These are phyloP conservation scores for Cecidostiba fungosa DNA, from an alignment of 2,888 invertebrate species.

Conservation along the genomic window DNA sequence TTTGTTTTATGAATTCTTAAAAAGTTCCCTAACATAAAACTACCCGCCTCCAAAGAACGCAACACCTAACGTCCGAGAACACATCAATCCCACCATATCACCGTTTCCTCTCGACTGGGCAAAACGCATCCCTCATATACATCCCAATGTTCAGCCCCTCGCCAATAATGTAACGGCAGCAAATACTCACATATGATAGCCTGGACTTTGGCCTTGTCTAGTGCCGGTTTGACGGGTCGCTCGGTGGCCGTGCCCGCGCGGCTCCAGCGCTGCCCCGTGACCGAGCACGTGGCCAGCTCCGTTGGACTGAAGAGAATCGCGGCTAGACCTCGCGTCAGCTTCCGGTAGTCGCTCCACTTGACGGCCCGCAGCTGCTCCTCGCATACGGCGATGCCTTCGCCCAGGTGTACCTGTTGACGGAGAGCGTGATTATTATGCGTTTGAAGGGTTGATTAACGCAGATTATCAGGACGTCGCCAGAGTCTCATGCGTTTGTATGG, in stretches of 20 bases:
- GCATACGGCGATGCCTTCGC: slow-evolving; percentile 88
- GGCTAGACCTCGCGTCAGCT: slow-evolving; percentile 87
- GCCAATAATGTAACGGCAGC: too few relatives aligned
- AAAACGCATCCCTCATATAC: background rate
- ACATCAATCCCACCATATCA: background rate
- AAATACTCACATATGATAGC: slow-evolving; percentile 85
- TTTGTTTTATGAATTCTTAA: background rate
- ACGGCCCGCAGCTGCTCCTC: slow-evolving; percentile 87
- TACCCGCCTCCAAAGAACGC: background rate
- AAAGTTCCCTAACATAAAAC: background rate
- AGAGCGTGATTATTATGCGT: background rate
- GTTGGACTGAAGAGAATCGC: slow-evolving; percentile 89
- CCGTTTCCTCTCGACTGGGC: background rate
- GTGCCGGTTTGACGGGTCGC: slow-evolving; percentile 88
- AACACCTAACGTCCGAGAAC: background rate
- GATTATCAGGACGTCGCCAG: background rate
- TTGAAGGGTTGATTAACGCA: background rate
- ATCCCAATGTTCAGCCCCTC: background rate
- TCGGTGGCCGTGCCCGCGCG: slow-evolving; percentile 86
- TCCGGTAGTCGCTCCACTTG: slow-evolving; percentile 89
- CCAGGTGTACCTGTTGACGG: slow-evolving; percentile 85
- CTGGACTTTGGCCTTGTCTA: slow-evolving; percentile 87
- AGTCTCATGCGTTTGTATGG: background rate
- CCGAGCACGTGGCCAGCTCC: slow-evolving; percentile 88
- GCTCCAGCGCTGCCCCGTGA: slow-evolving; percentile 89